phyloP scores from a whole-genome alignment of 2,113 vertebrate species.

The Carassius gibelio region DNA sequence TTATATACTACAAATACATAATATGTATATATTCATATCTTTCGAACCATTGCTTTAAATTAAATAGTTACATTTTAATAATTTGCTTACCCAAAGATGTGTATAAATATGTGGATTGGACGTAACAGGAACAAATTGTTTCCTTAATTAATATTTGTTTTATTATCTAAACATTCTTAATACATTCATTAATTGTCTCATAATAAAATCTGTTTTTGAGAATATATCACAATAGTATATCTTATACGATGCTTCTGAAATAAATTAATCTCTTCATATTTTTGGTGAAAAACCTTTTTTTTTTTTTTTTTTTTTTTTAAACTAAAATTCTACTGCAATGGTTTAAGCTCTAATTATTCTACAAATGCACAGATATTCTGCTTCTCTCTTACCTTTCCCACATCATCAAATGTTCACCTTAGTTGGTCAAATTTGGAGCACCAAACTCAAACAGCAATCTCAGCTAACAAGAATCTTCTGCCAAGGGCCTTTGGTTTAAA shows the following conservation, averaged over 20 bases:
- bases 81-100: too few relatives aligned
- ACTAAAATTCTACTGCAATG: neutral
- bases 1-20: too few relatives aligned
- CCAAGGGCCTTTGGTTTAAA: slow-evolving; percentile 87
- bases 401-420: slow-evolving; percentile 5
- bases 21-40: too few relatives aligned
- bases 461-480: slow-evolving; percentile 81
- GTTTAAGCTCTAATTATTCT: neutral
- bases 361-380: neutral
- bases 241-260: neutral
- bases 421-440: neutral
- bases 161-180: neutral
- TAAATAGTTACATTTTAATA: too few relatives aligned
- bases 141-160: too few relatives aligned
- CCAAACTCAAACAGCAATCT: slow-evolving; percentile 52
- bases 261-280: neutral
- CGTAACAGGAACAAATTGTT: too few relatives aligned
- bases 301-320: too few relatives aligned
- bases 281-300: too few relatives aligned
- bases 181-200: neutral
- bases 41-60: too few relatives aligned
- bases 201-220: neutral
- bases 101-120: too few relatives aligned
- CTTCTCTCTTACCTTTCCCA: neutral
- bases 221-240: too few relatives aligned